Evolutionary conservation across 2,888 invertebrate species (phyloP).

Genomic region (Amiota minor): DNA sequence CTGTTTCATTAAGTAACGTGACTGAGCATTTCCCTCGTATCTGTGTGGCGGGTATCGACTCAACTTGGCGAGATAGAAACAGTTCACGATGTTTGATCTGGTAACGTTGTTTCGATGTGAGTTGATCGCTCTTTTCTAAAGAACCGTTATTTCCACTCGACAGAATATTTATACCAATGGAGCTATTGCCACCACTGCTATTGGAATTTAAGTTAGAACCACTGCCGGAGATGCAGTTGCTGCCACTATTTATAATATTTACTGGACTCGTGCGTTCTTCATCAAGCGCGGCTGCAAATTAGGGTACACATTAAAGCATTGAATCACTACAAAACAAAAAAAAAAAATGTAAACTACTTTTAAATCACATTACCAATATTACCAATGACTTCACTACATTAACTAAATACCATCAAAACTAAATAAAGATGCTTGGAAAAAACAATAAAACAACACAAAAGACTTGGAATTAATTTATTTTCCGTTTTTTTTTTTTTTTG

Average conservation of each 20-base stretch:
- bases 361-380: slow-evolving; percentile 2
- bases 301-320: neutral
- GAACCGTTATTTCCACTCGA: slow-evolving; percentile 37
- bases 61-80: slow-evolving; percentile 97
- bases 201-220: slow-evolving; percentile 46
- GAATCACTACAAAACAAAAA: too few species aligned
- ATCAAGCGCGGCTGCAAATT: slow-evolving; percentile 78
- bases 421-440: slow-evolving; percentile 23
- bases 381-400: slow-evolving; percentile 21
- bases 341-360: neutral
- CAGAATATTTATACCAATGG: slow-evolving; percentile 61
- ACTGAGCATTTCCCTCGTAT: slow-evolving; percentile 99
- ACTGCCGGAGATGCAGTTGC: slow-evolving; percentile 44
- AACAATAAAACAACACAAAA: slow-evolving; percentile 21
- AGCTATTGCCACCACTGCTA: slow-evolving; percentile 70
- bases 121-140: slow-evolving; percentile 75
- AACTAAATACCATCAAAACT: slow-evolving; percentile 14
- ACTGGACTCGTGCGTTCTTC: slow-evolving; percentile 77
- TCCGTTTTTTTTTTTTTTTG: neutral
- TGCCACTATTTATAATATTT: slow-evolving; percentile 58
- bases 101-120: slow-evolving; percentile 90
- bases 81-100: slow-evolving; percentile 98
- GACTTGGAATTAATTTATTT: neutral
- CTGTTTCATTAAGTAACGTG: slow-evolving; percentile 98
- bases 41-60: slow-evolving; percentile 98